A percentile compares a stretch with the other conserved stretches of the same genome.
phyloP scores from a whole-genome alignment of 2,113 vertebrate genomes.

The Rhinolophus sinicus region DNA sequence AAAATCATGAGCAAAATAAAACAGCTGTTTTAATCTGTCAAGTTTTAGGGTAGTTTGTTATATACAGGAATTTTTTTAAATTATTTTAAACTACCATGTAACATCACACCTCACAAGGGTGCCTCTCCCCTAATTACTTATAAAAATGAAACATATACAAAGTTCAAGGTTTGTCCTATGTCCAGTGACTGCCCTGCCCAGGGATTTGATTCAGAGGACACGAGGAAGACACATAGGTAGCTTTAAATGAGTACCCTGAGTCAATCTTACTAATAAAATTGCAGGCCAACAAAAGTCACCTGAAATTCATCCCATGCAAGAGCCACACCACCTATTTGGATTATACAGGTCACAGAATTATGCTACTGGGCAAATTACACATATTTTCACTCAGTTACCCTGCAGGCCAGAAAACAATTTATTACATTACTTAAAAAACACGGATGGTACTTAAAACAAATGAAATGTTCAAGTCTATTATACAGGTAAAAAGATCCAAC shows the following conservation, averaged over 20 bases:
- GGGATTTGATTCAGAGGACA: not conserved
- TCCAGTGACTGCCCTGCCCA: slow-evolving; percentile 19
- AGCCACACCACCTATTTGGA: not conserved
- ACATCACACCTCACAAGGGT: not conserved
- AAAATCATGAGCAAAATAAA: slow-evolving; percentile 17
- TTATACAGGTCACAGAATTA: not conserved
- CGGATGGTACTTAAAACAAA: not conserved
- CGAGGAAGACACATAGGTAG: not conserved
- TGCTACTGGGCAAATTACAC: not conserved
- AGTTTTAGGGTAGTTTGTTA: not conserved
- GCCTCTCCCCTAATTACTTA: not conserved
- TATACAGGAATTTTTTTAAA: not conserved
- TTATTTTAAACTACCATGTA: not conserved
- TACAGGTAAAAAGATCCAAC: slow-evolving; percentile 15
- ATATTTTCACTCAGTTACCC: not conserved
- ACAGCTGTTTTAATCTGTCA: not conserved
- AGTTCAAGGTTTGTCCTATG: not conserved
- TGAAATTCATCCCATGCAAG: slow-evolving; percentile 51
- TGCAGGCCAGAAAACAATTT: slow-evolving; percentile 16
- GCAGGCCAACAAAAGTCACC: slow-evolving; percentile 9
- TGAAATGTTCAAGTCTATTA: slow-evolving; percentile 26
- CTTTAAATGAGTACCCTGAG: not conserved
- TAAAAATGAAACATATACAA: not conserved
- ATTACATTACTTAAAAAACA: slow-evolving; percentile 32
- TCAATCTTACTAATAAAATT: slow-evolving; percentile 28